Conservation (phyloP, 2,113 vertebrate species). For the Cheilinus undulatus region DNA sequence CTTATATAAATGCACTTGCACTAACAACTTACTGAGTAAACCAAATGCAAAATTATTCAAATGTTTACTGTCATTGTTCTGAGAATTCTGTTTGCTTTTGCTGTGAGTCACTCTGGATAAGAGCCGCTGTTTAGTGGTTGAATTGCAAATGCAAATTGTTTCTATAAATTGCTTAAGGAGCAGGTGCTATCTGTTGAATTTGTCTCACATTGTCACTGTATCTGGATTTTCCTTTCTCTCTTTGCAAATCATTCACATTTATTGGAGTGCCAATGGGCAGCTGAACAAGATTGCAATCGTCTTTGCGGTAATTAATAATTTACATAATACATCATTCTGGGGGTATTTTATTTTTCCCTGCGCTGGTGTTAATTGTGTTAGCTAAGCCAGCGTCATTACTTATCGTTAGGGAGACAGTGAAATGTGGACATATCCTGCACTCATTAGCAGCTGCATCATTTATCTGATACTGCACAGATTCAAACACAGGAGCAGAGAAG, state of each 20-base stretch:
- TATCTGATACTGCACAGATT: constrained; percentile 55
- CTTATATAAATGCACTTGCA: constrained; percentile 3
- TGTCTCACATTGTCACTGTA: constrained; percentile 34
- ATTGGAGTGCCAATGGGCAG: constrained; percentile 66
- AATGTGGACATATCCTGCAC: constrained; percentile 63
- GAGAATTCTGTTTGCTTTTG: constrained; percentile 20
- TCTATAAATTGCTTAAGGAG: constrained; percentile 54
- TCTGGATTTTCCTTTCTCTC: constrained; percentile 47
- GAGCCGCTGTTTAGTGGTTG: constrained; percentile 28
- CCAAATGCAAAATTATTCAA: constrained; percentile 28
- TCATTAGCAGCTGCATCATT: constrained; percentile 62
- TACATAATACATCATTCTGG: constrained; percentile 78
- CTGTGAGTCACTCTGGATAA: constrained; percentile 18
- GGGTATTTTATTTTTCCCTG: constrained; percentile 68
- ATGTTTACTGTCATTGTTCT: constrained; percentile 1
- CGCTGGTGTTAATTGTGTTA: constrained; percentile 72
- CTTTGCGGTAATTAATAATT: constrained; percentile 81
- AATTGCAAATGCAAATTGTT: constrained; percentile 61
- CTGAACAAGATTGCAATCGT: constrained; percentile 74
- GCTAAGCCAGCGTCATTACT: constrained; percentile 71
- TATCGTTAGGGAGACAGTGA: constrained; percentile 69
- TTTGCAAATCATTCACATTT: constrained; percentile 76
- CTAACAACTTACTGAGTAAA: not conserved
- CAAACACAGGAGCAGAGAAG: constrained; percentile 37
- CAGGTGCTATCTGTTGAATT: constrained; percentile 64